These are phyloP conservation scores for Habropoda laboriosa DNA, from an alignment of 1,140 invertebrate genomes.

Conservation along the genomic window DNA sequence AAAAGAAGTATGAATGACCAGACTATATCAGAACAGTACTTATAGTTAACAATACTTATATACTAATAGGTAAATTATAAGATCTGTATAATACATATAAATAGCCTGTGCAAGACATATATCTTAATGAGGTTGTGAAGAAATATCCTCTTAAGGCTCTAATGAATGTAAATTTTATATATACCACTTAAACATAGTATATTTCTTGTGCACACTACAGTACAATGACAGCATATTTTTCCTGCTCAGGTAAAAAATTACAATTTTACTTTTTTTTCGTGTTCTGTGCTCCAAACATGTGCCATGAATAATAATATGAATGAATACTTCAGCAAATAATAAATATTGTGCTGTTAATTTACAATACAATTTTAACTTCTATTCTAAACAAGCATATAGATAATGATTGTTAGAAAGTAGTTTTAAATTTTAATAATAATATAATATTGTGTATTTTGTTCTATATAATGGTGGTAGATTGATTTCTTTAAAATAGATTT, in stretches of 20 bases:
- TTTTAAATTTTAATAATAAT: neutral
- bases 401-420: conserved; percentile 1
- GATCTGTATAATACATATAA: conserved; percentile 32
- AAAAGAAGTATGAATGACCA: conserved; percentile 26
- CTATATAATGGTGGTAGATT: neutral
- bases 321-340: conserved; percentile 13
- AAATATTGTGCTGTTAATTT: neutral
- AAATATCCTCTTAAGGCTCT: conserved; percentile 42
- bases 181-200: conserved; percentile 47
- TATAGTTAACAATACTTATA: no score
- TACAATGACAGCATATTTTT: conserved; percentile 40
- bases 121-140: conserved; percentile 58
- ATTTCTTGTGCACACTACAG: conserved; percentile 38
- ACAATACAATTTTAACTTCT: neutral
- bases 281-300: conserved; percentile 44
- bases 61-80: neutral
- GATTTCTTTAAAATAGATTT: neutral
- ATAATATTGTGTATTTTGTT: neutral
- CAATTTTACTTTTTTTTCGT: conserved; percentile 8
- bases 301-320: conserved; percentile 40
- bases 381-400: neutral
- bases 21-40: conserved; percentile 19
- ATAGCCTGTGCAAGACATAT: conserved; percentile 26
- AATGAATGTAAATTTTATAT: conserved; percentile 58
- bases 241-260: conserved; percentile 12